Conservation (phyloP, 2,888 invertebrate species). For the Euzophera pinguis region DNA sequence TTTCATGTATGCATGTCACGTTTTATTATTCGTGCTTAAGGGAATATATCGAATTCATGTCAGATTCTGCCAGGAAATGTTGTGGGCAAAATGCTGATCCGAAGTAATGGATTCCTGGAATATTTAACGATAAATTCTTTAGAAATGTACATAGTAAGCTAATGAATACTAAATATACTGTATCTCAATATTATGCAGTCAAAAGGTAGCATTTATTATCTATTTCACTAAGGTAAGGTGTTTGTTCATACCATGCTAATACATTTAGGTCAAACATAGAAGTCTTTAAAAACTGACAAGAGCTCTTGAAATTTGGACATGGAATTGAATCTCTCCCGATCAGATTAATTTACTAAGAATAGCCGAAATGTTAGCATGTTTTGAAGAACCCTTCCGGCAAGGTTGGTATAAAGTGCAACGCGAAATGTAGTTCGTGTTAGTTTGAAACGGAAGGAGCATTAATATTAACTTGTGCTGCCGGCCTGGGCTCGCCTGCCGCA, state of each 20-base stretch:
- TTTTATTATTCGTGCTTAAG: slow-evolving; percentile 14
- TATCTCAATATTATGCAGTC: no score
- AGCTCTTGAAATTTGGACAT: no score
- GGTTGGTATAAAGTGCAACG: neutral
- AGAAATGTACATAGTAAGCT: neutral
- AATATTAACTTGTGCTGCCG: slow-evolving; percentile 30
- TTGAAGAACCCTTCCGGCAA: no score
- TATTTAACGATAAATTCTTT: neutral
- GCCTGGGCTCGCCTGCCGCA: slow-evolving; percentile 17
- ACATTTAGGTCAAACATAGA: no score
- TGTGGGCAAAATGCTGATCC: neutral
- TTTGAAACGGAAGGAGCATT: slow-evolving; percentile 25
- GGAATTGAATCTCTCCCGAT: no score
- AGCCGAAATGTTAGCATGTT: no score
- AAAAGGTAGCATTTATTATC: no score
- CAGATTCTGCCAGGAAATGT: neutral
- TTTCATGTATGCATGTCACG: slow-evolving; percentile 10
- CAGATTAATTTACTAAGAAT: no score
- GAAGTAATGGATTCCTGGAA: neutral
- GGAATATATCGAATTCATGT: slow-evolving; percentile 13
- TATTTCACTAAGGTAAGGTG: no score
- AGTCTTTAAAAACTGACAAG: no score
- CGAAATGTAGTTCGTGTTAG: slow-evolving; percentile 6
- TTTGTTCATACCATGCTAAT: no score
- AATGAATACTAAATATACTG: no score